These are phyloP conservation scores for Conchocele bisecta DNA, from an alignment of 2,888 invertebrate species.

Conservation along the genomic window DNA sequence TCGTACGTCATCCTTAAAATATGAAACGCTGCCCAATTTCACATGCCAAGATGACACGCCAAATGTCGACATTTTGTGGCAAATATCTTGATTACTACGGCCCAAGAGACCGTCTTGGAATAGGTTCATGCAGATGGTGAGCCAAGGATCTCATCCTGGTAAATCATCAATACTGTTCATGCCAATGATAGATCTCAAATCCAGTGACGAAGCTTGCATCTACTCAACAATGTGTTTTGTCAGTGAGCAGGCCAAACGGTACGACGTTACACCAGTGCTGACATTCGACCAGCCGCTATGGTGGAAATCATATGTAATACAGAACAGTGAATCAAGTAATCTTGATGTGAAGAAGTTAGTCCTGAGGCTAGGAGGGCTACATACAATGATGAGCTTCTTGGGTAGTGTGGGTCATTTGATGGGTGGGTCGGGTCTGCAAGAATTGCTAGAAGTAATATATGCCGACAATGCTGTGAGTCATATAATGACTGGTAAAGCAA, in stretches of 20 bases:
- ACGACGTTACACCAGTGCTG: slow-evolving; percentile 32
- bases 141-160: slow-evolving; percentile 45
- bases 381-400: slow-evolving; percentile 17
- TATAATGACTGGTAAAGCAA: slow-evolving; percentile 8
- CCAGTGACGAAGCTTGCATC: slow-evolving; percentile 47
- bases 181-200: slow-evolving; percentile 54
- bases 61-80: slow-evolving; percentile 16
- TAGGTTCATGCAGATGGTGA: slow-evolving; percentile 16
- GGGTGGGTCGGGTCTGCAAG: slow-evolving; percentile 10
- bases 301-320: slow-evolving; percentile 44
- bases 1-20: not conserved
- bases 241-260: slow-evolving; percentile 15
- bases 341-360: not conserved
- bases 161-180: slow-evolving; percentile 41
- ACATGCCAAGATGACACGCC: not conserved
- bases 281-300: slow-evolving; percentile 57
- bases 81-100: slow-evolving; percentile 10
- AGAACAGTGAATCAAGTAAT: slow-evolving; percentile 3
- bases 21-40: not conserved
- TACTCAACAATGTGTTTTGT: slow-evolving; percentile 42
- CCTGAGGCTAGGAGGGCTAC: slow-evolving; percentile 15
- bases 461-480: slow-evolving; percentile 4
- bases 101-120: slow-evolving; percentile 6
- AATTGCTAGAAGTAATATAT: slow-evolving; percentile 5
- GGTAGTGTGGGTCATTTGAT: slow-evolving; percentile 10